Evolutionary conservation across 2,888 invertebrate genomes (phyloP).

Genomic region (Drosophila mimetica): DNA sequence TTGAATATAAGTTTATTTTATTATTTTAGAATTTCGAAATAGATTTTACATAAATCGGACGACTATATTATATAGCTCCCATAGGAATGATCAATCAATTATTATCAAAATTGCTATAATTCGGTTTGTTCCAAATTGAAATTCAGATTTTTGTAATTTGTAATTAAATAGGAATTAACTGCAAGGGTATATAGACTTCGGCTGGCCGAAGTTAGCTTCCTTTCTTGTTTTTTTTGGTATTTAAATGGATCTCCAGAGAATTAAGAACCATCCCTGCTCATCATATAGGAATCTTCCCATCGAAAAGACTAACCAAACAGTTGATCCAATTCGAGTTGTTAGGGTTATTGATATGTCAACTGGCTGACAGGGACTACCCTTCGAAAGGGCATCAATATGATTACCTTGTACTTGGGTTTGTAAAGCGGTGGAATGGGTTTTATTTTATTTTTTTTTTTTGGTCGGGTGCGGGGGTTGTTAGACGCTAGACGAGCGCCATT

Average conservation of each 20-base stretch:
- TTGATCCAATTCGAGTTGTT: slow-evolving; percentile 18
- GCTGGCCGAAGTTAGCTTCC: no score
- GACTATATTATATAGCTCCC: no score
- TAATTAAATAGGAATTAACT: no score
- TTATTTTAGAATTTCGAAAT: no score
- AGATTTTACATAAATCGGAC: no score
- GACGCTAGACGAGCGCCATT: slow-evolving; percentile 39
- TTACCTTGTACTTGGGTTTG: slow-evolving; percentile 52
- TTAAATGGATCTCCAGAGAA: slow-evolving; percentile 3
- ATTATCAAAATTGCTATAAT: no score
- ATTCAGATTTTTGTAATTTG: no score
- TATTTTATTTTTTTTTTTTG: slow-evolving; percentile 16
- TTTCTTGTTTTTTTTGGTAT: no score
- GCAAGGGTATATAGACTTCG: no score
- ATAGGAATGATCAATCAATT: no score
- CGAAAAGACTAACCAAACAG: slow-evolving; percentile 9
- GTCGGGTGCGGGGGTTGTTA: slow-evolving; percentile 19
- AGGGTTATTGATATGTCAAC: slow-evolving; percentile 36
- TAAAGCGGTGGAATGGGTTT: slow-evolving; percentile 36
- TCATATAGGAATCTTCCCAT: not conserved
- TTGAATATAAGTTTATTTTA: no score
- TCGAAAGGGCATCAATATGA: slow-evolving; percentile 49
- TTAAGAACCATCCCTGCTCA: not conserved
- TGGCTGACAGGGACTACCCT: slow-evolving; percentile 26
- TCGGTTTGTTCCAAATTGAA: no score